A percentile compares a stretch with the other conserved stretches of the same genome.
These are phyloP conservation scores for Sus scrofa DNA, from an alignment of 2,113 vertebrate genomes.

Conservation along the genomic window DNA sequence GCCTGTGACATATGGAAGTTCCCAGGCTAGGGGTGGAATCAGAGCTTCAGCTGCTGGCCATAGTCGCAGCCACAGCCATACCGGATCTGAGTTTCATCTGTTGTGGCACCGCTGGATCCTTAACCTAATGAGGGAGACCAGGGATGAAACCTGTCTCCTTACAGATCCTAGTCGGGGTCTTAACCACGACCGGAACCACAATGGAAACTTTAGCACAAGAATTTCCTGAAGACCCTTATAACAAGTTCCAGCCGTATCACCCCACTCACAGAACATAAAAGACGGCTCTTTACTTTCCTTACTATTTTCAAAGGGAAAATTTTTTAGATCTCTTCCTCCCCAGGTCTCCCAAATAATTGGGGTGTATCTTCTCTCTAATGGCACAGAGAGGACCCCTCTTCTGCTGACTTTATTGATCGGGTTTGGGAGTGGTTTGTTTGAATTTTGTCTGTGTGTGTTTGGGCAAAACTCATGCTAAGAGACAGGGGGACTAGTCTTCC, in stretches of 20 bases:
- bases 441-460: constrained; percentile 59
- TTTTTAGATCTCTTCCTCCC: not conserved
- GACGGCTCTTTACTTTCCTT: constrained; percentile 49
- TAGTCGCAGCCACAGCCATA: too few species aligned
- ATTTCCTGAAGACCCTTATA: not conserved
- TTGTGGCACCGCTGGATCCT: too few species aligned
- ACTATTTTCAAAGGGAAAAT: constrained; percentile 42
- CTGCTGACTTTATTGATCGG: constrained; percentile 55
- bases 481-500: not conserved
- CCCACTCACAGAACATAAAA: constrained; percentile 40
- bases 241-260: not conserved
- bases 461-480: constrained; percentile 60
- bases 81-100: too few species aligned
- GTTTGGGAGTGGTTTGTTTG: constrained; percentile 60
- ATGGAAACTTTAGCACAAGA: not conserved
- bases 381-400: not conserved
- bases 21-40: too few species aligned
- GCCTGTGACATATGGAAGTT: too few species aligned
- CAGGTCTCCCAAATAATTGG: constrained; percentile 58
- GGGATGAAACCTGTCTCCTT: too few species aligned
- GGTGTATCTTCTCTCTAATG: constrained; percentile 19
- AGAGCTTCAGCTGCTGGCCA: too few species aligned
- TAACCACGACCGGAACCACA: too few species aligned
- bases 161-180: too few species aligned
- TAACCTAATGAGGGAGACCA: too few species aligned